Conservation (phyloP, 2,888 invertebrate species). For the Sphaerophoria rueppellii region DNA sequence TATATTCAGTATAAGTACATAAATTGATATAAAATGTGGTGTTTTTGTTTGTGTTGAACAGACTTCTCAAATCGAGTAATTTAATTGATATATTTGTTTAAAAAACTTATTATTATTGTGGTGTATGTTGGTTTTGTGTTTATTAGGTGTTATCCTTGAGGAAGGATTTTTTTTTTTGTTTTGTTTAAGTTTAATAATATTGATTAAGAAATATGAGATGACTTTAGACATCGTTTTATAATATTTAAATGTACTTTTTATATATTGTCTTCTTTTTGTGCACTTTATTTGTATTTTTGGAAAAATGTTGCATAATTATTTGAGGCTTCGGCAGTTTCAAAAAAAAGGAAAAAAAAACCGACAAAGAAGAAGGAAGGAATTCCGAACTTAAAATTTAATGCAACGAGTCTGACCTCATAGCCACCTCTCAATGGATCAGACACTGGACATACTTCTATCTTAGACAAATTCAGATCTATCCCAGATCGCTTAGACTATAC, state of each 20-base stretch:
- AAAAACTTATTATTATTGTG: conserved; percentile 23
- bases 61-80: conserved; percentile 20
- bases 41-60: conserved; percentile 56
- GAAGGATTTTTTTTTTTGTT: not conserved
- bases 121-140: conserved; percentile 48
- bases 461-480: no score
- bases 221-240: conserved; percentile 52
- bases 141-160: conserved; percentile 38
- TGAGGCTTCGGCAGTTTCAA: not conserved
- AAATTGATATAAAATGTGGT: conserved; percentile 69
- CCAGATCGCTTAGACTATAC: no score
- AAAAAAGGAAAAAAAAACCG: not conserved
- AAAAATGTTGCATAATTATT: not conserved
- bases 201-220: conserved; percentile 23
- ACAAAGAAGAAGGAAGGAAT: no score
- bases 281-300: conserved; percentile 16
- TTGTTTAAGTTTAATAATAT: conserved; percentile 11
- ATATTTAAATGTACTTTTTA: not conserved
- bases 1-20: conserved; percentile 26
- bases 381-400: no score
- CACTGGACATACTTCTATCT: no score
- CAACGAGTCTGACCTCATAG: no score
- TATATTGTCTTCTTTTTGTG: conserved; percentile 64
- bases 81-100: conserved; percentile 46
- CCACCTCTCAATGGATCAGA: no score